Evolutionary conservation across 2,113 vertebrate species (phyloP).

Genomic region (Promerops cafer): DNA sequence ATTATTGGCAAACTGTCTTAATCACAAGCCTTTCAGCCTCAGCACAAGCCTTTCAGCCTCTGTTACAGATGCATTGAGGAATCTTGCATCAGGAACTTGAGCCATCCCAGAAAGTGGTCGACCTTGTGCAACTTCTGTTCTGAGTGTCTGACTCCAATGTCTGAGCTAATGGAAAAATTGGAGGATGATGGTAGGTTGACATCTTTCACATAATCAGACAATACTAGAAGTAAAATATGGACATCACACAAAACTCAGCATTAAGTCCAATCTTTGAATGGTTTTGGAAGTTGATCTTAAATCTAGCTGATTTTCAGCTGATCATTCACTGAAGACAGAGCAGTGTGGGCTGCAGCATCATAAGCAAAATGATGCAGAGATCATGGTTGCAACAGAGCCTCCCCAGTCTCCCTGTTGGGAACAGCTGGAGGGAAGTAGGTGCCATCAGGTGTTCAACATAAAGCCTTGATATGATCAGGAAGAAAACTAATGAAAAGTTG

Average conservation of each 20-base stretch:
- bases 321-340: background rate
- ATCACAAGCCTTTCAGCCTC: background rate
- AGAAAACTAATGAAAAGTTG: background rate
- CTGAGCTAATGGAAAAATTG: background rate
- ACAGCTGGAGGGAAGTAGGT: background rate
- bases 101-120: background rate
- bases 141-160: background rate
- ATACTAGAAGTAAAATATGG: background rate
- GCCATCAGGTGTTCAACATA: background rate
- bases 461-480: background rate
- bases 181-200: background rate
- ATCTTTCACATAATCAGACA: background rate
- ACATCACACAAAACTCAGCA: background rate
- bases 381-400: background rate
- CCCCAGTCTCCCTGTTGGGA: background rate
- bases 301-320: background rate
- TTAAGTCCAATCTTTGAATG: background rate
- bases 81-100: background rate
- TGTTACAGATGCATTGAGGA: background rate
- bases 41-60: background rate
- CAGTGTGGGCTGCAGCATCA: background rate
- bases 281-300: background rate
- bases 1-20: background rate
- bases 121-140: background rate
- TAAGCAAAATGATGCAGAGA: background rate